These are phyloP conservation scores for Thyatira batis DNA, from an alignment of 2,888 invertebrate genomes.

Conservation along the genomic window DNA sequence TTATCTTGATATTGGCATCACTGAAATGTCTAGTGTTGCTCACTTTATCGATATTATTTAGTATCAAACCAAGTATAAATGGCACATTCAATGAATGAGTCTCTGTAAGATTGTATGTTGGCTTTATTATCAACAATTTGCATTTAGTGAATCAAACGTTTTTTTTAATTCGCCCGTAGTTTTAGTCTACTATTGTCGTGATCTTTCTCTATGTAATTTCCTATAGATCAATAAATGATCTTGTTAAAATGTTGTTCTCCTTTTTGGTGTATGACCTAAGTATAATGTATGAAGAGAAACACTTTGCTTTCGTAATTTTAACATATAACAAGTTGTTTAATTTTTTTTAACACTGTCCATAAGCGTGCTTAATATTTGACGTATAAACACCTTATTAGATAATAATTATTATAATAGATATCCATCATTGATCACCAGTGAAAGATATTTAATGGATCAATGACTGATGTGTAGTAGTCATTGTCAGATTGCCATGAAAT, in stretches of 20 bases:
- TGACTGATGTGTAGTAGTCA: no score
- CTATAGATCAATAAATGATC: constrained; percentile 14
- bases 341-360: no score
- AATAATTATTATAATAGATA: no score
- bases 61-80: background rate
- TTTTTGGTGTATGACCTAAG: background rate
- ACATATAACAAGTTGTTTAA: no score
- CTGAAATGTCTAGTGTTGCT: background rate
- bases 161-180: constrained; percentile 19
- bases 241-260: background rate
- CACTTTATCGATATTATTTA: background rate
- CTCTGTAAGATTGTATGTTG: constrained; percentile 2
- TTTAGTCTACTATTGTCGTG: constrained; percentile 20
- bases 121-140: constrained; percentile 25
- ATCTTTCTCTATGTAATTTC: constrained; percentile 31
- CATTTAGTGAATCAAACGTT: constrained; percentile 29
- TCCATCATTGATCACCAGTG: no score
- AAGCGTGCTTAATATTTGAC: no score
- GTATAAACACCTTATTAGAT: no score
- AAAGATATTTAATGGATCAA: no score
- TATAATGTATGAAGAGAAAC: no score
- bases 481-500: no score
- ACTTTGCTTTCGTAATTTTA: no score
- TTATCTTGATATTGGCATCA: background rate
- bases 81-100: background rate